Evolutionary conservation across 2,797 vertebrate genomes (phyloP).

Genomic region (Gallinago stenura): DNA sequence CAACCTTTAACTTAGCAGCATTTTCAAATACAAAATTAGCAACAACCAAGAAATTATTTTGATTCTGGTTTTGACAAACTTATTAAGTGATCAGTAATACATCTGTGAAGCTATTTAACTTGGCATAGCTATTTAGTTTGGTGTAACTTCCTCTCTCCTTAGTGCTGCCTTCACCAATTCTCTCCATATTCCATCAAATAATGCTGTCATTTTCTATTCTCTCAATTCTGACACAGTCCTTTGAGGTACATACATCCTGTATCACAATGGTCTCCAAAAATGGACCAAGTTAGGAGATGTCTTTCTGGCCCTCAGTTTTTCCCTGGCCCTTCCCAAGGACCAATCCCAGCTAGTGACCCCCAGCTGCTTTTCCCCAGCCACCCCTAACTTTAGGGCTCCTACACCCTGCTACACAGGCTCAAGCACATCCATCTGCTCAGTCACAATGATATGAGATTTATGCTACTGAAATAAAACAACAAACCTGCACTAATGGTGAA

Average conservation of each 20-base stretch:
- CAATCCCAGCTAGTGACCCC: neutral
- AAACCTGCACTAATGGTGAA: neutral
- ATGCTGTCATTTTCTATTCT: neutral
- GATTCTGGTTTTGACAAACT: neutral
- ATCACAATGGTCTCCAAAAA: neutral
- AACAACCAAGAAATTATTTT: neutral
- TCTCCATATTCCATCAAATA: neutral
- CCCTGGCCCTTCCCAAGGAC: neutral
- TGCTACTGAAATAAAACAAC: neutral
- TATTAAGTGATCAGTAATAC: neutral
- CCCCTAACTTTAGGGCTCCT: neutral
- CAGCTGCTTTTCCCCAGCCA: neutral
- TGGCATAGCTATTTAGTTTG: neutral
- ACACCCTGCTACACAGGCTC: neutral
- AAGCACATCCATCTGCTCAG: neutral
- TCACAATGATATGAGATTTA: accelerated
- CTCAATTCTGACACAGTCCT: neutral
- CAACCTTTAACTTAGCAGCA: neutral
- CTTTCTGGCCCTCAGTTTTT: neutral
- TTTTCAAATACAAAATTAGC: slow-evolving; percentile 18
- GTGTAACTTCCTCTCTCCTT: neutral
- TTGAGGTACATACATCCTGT: neutral
- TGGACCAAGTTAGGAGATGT: neutral
- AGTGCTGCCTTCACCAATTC: neutral
- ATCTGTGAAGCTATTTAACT: neutral